phyloP scores from a whole-genome alignment of 2,888 invertebrate species.

The Pardosa pseudoannulata region DNA sequence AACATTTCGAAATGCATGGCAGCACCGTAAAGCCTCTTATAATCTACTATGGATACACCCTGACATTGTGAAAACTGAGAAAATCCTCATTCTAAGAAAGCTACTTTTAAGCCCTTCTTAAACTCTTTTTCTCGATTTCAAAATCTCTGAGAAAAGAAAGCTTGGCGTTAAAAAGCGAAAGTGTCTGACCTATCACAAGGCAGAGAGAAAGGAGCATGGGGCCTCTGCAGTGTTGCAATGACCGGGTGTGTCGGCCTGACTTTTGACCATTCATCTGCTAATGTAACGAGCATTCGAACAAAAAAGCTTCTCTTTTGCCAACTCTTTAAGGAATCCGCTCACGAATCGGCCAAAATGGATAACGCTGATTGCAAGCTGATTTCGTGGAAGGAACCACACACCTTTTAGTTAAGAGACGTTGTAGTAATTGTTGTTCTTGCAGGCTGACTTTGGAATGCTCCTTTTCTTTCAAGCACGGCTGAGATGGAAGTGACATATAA shows the following conservation, averaged over 20 bases:
- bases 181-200: conserved; percentile 37
- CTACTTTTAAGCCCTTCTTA: background rate
- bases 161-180: background rate
- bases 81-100: background rate
- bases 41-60: too few species aligned
- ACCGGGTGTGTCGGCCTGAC: conserved; percentile 57
- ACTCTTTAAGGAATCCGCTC: conserved; percentile 45
- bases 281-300: conserved; percentile 50
- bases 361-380: background rate
- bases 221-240: background rate
- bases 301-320: conserved; percentile 18
- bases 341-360: conserved; percentile 27
- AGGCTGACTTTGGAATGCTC: too few species aligned
- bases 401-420: background rate
- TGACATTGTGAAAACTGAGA: too few species aligned
- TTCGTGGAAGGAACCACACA: conserved; percentile 22
- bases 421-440: too few species aligned
- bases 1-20: too few species aligned
- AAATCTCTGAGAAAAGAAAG: conserved; percentile 8
- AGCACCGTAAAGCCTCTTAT: too few species aligned
- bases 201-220: conserved; percentile 7
- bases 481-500: too few species aligned
- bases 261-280: conserved; percentile 62
- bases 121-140: background rate
- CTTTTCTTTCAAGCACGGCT: too few species aligned